Evolutionary conservation across 2,888 invertebrate species (phyloP), one percentile per base, ranked within the genome.

Genomic region (Apoda limacodes): DNA sequence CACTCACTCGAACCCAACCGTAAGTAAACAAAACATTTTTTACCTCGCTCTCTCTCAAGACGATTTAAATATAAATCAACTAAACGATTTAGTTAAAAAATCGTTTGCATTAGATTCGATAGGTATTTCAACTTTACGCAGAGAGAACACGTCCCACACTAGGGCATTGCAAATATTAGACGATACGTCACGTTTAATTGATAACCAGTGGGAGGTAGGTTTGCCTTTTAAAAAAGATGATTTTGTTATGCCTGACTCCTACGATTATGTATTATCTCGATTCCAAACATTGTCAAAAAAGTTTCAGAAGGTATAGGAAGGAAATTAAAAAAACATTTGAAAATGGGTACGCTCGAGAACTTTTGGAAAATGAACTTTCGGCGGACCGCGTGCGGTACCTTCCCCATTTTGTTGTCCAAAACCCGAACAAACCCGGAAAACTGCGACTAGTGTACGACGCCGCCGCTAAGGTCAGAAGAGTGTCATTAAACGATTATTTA

Each of bases 121-220:
- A 24, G 13, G 13, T 9, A 24, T 13, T n/a, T 24, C 24, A 4
- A 24, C 4, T 13, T 3, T 3, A 13, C 12, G 24, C 13, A 13
- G 13, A 9, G 24, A 13, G 13, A 24, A 24, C 13, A 13, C 24
- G 24, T 13, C 13, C 12, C 13, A 24, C 13, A 9, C n/a, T 7
- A 13, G 24, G 13, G 24, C 24, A 3, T 9, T 24, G n/a, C 24
- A 9, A 6, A 13, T n/a, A 13, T n/a, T 13, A 6, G 24, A 24
- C 7, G 24, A 24, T 10, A 25, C 10, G n/a, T 17, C 42, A 20
- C 34, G 39, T 13, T 26, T 33, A 9, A 11, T 42, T 3, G 39
- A 30, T n/a, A 25, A 25, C 24, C 29, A 32, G n/a, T 48, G 45
- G 46, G 43, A 46, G 20, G 41, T 43, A 1, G 43, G 43, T 6